Evolutionary conservation across 1,140 invertebrate genomes (phyloP).

Genomic region (Drosophila nasuta): DNA sequence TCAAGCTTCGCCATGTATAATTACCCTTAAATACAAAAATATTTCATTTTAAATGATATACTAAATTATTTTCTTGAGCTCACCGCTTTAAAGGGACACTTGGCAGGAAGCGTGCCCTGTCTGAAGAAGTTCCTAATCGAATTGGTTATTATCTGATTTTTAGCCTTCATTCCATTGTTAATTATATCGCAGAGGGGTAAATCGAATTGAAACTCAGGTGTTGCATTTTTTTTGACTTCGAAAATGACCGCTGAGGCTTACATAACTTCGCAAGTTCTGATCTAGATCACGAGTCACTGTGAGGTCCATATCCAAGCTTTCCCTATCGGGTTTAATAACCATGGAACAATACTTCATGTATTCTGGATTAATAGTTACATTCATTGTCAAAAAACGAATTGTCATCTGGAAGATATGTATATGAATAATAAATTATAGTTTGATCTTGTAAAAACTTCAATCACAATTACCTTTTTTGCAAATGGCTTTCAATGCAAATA

Average conservation of each 20-base stretch:
- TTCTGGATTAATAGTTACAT: neutral
- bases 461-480: conserved; percentile 10
- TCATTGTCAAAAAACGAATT: conserved; percentile 2
- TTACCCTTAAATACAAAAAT: neutral
- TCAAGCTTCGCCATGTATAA: conserved; percentile 6
- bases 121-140: conserved; percentile 4
- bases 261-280: neutral
- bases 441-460: neutral
- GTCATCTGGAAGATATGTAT: neutral
- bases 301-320: conserved; percentile 9
- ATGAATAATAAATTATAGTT: neutral
- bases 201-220: conserved; percentile 6
- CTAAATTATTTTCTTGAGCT: neutral
- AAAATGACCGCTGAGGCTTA: neutral
- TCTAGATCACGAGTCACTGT: neutral
- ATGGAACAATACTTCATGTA: neutral
- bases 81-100: conserved; percentile 10
- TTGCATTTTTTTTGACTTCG: neutral
- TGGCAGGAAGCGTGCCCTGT: conserved; percentile 15
- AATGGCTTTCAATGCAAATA: neutral
- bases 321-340: neutral
- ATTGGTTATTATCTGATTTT: conserved; percentile 9
- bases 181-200: conserved; percentile 10
- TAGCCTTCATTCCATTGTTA: conserved; percentile 9
- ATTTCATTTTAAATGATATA: neutral